Evolutionary conservation across 2,797 vertebrate species (phyloP).

Genomic region (Meriones psammophilus): DNA sequence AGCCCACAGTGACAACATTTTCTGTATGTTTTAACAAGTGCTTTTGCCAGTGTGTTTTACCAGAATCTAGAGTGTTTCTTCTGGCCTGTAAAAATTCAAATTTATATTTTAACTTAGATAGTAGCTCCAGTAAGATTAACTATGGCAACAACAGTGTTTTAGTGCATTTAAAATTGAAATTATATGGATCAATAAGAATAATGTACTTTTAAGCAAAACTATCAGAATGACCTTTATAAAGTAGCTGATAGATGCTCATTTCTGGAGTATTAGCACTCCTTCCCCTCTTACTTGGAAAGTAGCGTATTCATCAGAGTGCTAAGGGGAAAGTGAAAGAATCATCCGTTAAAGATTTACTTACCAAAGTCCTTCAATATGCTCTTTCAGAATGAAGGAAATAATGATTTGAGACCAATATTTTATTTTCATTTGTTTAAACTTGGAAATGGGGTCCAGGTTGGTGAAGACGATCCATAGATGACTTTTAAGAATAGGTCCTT

Average conservation of each 20-base stretch:
- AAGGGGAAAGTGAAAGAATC: slow-evolving; percentile 24
- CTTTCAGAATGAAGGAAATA: slow-evolving; percentile 17
- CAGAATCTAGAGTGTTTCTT: slow-evolving; percentile 43
- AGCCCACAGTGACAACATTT: neutral
- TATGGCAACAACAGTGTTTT: slow-evolving; percentile 26
- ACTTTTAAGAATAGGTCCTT: slow-evolving; percentile 42
- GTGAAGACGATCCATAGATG: slow-evolving; percentile 45
- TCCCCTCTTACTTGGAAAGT: neutral
- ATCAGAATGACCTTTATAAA: neutral
- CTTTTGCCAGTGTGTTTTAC: slow-evolving; percentile 28
- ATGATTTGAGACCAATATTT: slow-evolving; percentile 46
- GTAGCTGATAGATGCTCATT: neutral
- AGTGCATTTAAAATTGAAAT: slow-evolving; percentile 51
- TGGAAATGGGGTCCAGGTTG: neutral
- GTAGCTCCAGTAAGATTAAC: neutral
- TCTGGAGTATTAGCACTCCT: neutral
- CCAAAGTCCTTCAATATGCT: slow-evolving; percentile 16
- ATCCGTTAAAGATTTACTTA: slow-evolving; percentile 8
- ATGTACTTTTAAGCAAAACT: slow-evolving; percentile 16
- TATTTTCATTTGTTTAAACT: slow-evolving; percentile 41
- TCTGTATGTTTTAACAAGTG: neutral
- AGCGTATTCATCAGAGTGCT: neutral
- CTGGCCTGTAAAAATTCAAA: slow-evolving; percentile 15
- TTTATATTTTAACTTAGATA: neutral
- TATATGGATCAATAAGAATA: slow-evolving; percentile 28